Base-by-base conservation (phyloP, 2,797 vertebrate genomes). In the Dendrocincla tyrannina region DNA sequence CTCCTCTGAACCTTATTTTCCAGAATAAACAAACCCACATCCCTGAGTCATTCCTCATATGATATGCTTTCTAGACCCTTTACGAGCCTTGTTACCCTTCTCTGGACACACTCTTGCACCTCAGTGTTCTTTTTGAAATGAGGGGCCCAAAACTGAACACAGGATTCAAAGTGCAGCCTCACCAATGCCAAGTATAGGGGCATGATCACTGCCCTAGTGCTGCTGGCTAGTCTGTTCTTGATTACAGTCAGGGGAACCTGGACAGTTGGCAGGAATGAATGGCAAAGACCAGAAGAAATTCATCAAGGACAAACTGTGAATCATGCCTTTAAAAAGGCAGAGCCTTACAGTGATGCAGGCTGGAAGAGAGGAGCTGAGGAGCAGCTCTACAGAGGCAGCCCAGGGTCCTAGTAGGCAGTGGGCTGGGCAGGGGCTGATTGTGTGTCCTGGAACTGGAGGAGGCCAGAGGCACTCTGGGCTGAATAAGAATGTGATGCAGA, bases 321-420 rank as follows among this genome's bases (percentile, higher is more conserved):
- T 89, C 69, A 33, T 87, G 15, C 19, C 30, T 2, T 39, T 58
- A 10, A 72, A 87, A 64, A 44, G 13, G 37, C 37, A 77, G 37
- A 89, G 20, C 37, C 13, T 10, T 62, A 2, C 7, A 10, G 37
- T 39, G 44, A 24, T 69, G 56, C 18, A 46, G 15, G 19, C 19
- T 44, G 15, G 14, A 10, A 23, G 10, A 42, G 49, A 59, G 30
- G 16, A 66, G 6, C 24, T 37, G 35, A 64, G 33, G 18, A 77
- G 17, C 50, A 77, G 60, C 66, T 84, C 47, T 77, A 39, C 42
- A 49, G 69, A 74, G 33, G 30, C 14, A 44, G n/a, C 18, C 17
- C 1, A 7, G 17, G 37, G 9, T 30, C 10, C 33, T 2, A 4
- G 6, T 17, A 56, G 2, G 12, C 17, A 24, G 41, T 22, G 59